Evolutionary conservation across 2,113 vertebrate species (phyloP), one percentile per base, ranked within the genome.

Genomic region (Oreochromis tanganicae): DNA sequence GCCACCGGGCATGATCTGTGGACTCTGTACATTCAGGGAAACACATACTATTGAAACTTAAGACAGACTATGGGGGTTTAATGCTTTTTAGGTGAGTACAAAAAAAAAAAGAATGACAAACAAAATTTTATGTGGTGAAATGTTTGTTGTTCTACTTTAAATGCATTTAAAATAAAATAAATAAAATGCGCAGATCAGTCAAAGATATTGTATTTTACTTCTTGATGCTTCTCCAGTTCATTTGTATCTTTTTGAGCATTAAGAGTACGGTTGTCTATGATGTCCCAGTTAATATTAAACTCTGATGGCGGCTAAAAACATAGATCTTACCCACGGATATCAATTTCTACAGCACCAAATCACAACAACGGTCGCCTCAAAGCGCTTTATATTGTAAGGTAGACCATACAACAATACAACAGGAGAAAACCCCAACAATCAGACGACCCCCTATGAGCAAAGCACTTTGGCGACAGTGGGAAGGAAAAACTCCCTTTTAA

Each of bases 1-100:
- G 92, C 81, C 79, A 88, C 79, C 24, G 85, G 88, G 85, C 84
- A 88, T 19, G 43, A 57, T 93, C 83, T 90, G 66, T 88, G 90
- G 87, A 90, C 54, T 41, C 48, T 80, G 56, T 79, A 71, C 90
- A 80, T 88, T 90, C 34, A 63, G 85, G 61, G 71, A 78, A 90
- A 88, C 88, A 86, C 46, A 52, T 9, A 75, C 17, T 21, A 80
- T 32, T 27, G 19, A 38, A 87, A 43, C 13, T 86, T n/a, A 41
- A 48, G 32, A 46, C 9, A 73, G 19, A 32, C 4, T 38, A 16
- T 46, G 34, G 43, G 19, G 50, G 19, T n/a, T 54, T 54, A 54
- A n/a, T 9, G 52, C 21, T n/a, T n/a, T 32, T 50, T 50, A 50
- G 43, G 3, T 78, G 71, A 50, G 27, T 32, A 78, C 43, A 63